Base-by-base conservation (phyloP, 2,888 invertebrate genomes). In the Philereme transversata region DNA sequence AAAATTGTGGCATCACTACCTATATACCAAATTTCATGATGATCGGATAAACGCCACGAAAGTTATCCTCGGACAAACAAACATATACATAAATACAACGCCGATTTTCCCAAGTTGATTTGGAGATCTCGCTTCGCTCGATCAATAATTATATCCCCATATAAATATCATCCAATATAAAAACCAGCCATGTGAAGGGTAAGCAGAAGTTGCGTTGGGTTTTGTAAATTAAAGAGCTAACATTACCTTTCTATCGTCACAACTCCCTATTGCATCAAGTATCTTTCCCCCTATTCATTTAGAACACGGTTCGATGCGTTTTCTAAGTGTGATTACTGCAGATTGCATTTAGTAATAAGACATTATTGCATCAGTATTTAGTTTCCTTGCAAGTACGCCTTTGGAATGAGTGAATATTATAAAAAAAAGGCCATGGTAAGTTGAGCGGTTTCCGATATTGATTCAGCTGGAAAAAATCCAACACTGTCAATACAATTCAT, bases 311-410 rank as follows among this genome's bases (percentile, higher is more conserved):
- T 34, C 57, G 54, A 50, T 54, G 57, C 49, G 45, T 57, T 40
- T 60, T 36, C 55, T 61, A 57, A 61, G 53, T 57, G 53, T 51
- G 46, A 57, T 56, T 61, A 61, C 51, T 50, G 35, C 56, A 47
- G 44, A 52, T 61, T 57, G 61, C 41, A 43, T 53, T 49, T 40
- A 43, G 55, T 51, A 57, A 57, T 57, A 55, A 48, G 51, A 56
- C 56, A 56, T 60, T 45, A 45, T 36, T 54, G 34, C 54, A 50
- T 36, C 46, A 51, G 36, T 33, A 7, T 34, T 34, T 2, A 8
- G 5, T 34, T 4, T n/a, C 11, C 44, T 53, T 49, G 51, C 33
- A 57, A 6, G 8, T 58, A 45, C 49, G 35, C 35, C 44, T 54
- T 54, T 54, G 33, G 38, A 49, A 47, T n/a, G 4, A 47, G 35